Evolutionary conservation across 2,797 vertebrate genomes (phyloP).

Genomic region (Sardinella longiceps): DNA sequence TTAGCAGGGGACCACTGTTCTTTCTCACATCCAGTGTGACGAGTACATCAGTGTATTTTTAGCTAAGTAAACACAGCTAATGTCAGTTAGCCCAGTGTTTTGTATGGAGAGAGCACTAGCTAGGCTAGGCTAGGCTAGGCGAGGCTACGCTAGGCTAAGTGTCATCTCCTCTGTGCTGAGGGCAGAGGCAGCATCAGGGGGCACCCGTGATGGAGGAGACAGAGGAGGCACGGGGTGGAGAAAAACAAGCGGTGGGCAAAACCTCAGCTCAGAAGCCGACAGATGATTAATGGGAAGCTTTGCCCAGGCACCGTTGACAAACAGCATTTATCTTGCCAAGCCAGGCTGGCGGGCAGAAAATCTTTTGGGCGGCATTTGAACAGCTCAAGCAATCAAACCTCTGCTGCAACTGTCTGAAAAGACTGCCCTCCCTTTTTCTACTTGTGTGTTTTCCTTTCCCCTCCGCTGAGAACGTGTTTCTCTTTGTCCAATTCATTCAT

Average conservation of each 20-base stretch:
- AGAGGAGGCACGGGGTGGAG: not conserved
- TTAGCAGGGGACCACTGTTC: not conserved
- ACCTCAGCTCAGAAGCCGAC: not conserved
- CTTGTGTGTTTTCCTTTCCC: not conserved
- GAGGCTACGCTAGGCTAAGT: not conserved
- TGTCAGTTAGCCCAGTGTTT: not conserved
- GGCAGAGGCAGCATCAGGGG: not conserved
- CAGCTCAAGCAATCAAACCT: not conserved
- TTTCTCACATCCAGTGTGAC: not conserved
- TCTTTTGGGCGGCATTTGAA: not conserved
- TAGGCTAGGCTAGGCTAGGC: too few relatives aligned
- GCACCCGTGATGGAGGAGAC: not conserved
- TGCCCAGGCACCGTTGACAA: conserved; percentile 4
- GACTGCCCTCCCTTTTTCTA: not conserved
- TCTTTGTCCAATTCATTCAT: not conserved
- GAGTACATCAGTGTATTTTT: not conserved
- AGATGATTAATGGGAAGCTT: conserved; percentile 11
- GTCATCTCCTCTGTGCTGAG: not conserved
- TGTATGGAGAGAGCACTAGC: not conserved
- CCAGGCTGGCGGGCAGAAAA: conserved; percentile 4
- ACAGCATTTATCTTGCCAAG: conserved; percentile 28
- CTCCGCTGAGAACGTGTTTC: not conserved
- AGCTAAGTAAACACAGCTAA: not conserved
- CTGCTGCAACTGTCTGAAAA: conserved; percentile 8
- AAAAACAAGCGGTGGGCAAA: conserved; percentile 13